Evolutionary conservation across 2,113 vertebrate species (phyloP).

Genomic region (Callaeas wilsoni): DNA sequence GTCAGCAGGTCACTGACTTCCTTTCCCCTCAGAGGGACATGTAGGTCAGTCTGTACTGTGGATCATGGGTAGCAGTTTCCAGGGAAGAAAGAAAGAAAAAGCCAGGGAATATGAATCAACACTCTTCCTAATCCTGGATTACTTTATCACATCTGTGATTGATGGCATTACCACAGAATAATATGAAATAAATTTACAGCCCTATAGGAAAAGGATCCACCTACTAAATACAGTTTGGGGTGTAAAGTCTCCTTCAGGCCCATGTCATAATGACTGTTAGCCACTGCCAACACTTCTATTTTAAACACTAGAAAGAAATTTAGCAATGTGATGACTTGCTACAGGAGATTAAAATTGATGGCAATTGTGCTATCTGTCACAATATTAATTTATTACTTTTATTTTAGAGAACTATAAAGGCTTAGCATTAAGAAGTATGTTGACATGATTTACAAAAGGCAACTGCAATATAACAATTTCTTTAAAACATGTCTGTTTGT

Average conservation of each 20-base stretch:
- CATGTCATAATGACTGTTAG: accelerated
- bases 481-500: background rate
- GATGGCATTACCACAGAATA: background rate
- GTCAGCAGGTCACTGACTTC: background rate
- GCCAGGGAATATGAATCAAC: accelerated
- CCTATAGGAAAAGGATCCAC: background rate
- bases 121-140: background rate
- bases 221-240: background rate
- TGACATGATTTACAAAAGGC: background rate
- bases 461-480: background rate
- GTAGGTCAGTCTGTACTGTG: accelerated
- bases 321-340: background rate
- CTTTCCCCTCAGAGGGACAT: accelerated
- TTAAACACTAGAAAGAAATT: background rate
- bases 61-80: background rate
- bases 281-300: accelerated
- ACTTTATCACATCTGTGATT: background rate
- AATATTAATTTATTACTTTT: background rate
- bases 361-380: background rate
- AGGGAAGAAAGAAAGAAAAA: background rate
- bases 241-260: background rate
- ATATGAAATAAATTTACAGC: background rate
- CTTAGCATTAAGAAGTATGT: background rate
- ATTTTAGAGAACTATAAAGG: background rate
- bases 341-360: background rate